These are phyloP conservation scores for Enteromius radiatus DNA, from an alignment of 2,797 vertebrate genomes.

Conservation along the genomic window DNA sequence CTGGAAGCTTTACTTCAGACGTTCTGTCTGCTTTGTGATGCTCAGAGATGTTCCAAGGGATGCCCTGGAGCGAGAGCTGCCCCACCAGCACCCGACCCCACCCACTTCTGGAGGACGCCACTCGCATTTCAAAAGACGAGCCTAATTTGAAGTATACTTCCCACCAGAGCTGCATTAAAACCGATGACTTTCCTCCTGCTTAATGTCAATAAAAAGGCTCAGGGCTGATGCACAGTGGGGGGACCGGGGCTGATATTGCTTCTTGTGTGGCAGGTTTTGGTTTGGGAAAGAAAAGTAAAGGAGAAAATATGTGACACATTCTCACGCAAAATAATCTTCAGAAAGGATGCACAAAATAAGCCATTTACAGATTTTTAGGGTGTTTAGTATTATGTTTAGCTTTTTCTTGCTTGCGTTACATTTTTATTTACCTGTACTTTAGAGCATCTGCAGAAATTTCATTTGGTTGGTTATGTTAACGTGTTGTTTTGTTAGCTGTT, in stretches of 20 bases:
- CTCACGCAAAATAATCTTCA: background rate
- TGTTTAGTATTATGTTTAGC: background rate
- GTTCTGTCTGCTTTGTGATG: slow-evolving; percentile 61
- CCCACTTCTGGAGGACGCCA: slow-evolving; percentile 67
- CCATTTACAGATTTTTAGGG: background rate
- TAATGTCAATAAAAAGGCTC: slow-evolving; percentile 65
- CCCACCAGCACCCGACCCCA: slow-evolving; percentile 59
- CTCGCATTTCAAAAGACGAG: slow-evolving; percentile 70
- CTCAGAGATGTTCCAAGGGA: slow-evolving; percentile 71
- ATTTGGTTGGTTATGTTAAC: background rate
- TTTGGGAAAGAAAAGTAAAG: slow-evolving; percentile 23
- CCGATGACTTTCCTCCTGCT: slow-evolving; percentile 58
- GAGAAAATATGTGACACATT: background rate
- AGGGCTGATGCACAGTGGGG: slow-evolving; percentile 57
- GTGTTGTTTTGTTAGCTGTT: slow-evolving; percentile 6
- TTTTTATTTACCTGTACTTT: background rate
- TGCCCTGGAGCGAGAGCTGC: slow-evolving; percentile 70
- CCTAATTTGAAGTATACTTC: slow-evolving; percentile 69
- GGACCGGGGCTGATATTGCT: slow-evolving; percentile 48
- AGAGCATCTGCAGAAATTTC: too few relatives aligned
- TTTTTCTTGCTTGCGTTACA: background rate
- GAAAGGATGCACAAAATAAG: background rate
- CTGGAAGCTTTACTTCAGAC: slow-evolving; percentile 68
- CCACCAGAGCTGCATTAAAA: slow-evolving; percentile 65
- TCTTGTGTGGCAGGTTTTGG: slow-evolving; percentile 23